Evolutionary conservation across 2,888 invertebrate genomes (phyloP).

Genomic region (Caenorhabditis afra): DNA sequence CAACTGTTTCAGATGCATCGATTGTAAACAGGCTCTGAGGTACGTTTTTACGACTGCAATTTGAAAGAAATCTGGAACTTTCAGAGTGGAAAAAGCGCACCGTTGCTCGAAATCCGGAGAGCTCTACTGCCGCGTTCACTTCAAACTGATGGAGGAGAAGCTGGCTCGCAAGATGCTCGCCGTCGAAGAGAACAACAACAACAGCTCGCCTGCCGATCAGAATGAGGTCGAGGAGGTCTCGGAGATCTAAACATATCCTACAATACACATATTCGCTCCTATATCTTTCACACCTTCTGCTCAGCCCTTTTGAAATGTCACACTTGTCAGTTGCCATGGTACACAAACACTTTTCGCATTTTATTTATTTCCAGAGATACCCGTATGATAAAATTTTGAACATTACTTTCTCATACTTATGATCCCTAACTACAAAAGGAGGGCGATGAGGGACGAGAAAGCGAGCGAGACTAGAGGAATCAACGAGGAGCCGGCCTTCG

Average conservation of each 20-base stretch:
- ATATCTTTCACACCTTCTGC: background rate
- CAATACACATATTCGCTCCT: background rate
- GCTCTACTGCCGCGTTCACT: slow-evolving; percentile 66
- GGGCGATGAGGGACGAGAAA: slow-evolving; percentile 9
- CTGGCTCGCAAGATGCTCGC: slow-evolving; percentile 29
- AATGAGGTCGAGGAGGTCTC: slow-evolving; percentile 30
- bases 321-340: slow-evolving; percentile 26
- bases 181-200: slow-evolving; percentile 55
- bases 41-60: slow-evolving; percentile 30
- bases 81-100: slow-evolving; percentile 68
- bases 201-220: slow-evolving; percentile 15
- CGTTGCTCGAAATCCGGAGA: slow-evolving; percentile 55
- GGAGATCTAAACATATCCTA: slow-evolving; percentile 15
- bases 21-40: slow-evolving; percentile 71
- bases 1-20: slow-evolving; percentile 71
- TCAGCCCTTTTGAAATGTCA: slow-evolving; percentile 25
- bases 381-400: slow-evolving; percentile 32
- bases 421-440: slow-evolving; percentile 5
- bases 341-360: background rate
- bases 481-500: slow-evolving; percentile 21
- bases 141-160: slow-evolving; percentile 62
- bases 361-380: slow-evolving; percentile 12
- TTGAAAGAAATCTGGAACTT: slow-evolving; percentile 4
- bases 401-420: background rate
- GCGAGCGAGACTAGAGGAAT: slow-evolving; percentile 16